Conservation (phyloP, 2,113 vertebrate species). For the Macrotis lagotis region DNA sequence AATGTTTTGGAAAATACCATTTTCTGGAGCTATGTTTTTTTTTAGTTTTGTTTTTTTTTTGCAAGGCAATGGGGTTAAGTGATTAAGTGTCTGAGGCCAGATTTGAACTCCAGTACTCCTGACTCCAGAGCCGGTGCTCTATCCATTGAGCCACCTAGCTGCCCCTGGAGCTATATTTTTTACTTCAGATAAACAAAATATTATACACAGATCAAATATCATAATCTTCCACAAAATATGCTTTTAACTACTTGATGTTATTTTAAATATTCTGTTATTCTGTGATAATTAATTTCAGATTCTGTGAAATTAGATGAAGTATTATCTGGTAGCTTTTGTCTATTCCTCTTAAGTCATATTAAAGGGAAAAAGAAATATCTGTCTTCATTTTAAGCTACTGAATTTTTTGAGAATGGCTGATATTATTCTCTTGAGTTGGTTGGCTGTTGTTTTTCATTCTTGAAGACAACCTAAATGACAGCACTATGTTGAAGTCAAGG, state of each 20-base stretch:
- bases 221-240: background rate
- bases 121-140: no score
- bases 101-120: no score
- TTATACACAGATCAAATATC: background rate
- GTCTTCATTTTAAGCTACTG: background rate
- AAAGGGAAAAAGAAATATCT: background rate
- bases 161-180: no score
- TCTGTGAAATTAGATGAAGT: background rate
- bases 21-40: background rate
- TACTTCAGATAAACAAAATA: background rate
- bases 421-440: background rate
- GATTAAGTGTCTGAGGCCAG: no score
- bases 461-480: background rate
- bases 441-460: background rate
- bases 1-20: background rate
- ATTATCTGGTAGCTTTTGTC: background rate
- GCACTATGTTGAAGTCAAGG: background rate
- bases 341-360: background rate
- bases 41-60: no score
- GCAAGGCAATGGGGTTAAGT: no score
- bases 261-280: background rate
- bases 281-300: constrained; percentile 1
- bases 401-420: background rate
- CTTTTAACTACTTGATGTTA: background rate
- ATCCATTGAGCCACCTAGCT: no score